These are phyloP conservation scores for Arge pagana DNA, from an alignment of 2,888 invertebrate species.

Conservation along the genomic window DNA sequence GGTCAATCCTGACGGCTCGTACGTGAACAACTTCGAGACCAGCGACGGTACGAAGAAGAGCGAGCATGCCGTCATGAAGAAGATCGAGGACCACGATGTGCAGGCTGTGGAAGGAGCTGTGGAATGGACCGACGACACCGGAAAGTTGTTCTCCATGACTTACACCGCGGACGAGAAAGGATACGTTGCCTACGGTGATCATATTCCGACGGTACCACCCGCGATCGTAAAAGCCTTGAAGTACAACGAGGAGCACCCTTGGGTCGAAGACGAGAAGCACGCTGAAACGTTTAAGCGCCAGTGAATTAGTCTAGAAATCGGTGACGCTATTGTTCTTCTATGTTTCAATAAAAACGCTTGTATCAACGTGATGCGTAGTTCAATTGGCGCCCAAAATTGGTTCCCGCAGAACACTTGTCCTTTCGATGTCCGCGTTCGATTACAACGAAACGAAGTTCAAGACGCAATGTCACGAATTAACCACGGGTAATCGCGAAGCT, in stretches of 20 bases:
- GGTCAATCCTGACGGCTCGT: slow-evolving; percentile 55
- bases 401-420: too few relatives aligned
- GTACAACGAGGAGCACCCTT: slow-evolving; percentile 57
- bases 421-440: too few relatives aligned
- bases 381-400: too few relatives aligned
- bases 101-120: slow-evolving; percentile 55
- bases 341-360: too few relatives aligned
- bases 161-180: slow-evolving; percentile 57
- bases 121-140: slow-evolving; percentile 31
- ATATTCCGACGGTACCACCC: slow-evolving; percentile 57
- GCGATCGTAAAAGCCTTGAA: slow-evolving; percentile 57
- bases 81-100: slow-evolving; percentile 52
- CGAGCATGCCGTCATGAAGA: slow-evolving; percentile 57
- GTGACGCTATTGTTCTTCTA: too few relatives aligned
- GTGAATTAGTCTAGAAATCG: too few relatives aligned
- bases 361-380: too few relatives aligned
- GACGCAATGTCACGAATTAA: too few relatives aligned
- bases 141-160: slow-evolving; percentile 52
- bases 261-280: slow-evolving; percentile 53
- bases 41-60: slow-evolving; percentile 59
- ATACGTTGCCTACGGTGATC: slow-evolving; percentile 56
- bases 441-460: too few relatives aligned
- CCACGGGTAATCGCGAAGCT: too few relatives aligned
- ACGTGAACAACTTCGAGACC: slow-evolving; percentile 58
- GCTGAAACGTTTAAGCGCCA: too few relatives aligned